Evolutionary conservation across 1,140 invertebrate genomes (phyloP).

Genomic region (Pentalonia nigronervosa): DNA sequence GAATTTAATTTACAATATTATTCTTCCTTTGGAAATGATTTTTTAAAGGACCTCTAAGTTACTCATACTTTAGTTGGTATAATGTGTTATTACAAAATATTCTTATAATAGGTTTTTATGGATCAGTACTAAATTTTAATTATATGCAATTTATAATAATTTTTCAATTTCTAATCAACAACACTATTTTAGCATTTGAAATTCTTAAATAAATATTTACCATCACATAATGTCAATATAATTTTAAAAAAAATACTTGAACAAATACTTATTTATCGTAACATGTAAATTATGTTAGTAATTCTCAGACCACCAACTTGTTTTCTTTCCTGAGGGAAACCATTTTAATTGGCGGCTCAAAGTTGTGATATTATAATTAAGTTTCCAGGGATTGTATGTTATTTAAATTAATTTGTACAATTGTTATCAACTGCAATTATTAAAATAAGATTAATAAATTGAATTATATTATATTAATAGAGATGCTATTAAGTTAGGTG

Average conservation of each 20-base stretch:
- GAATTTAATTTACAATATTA: background rate
- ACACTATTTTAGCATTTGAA: background rate
- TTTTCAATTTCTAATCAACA: background rate
- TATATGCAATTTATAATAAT: background rate
- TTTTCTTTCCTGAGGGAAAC: background rate
- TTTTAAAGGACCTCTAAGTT: too few species aligned
- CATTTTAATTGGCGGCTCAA: background rate
- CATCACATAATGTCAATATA: background rate
- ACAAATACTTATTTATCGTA: constrained; percentile 1
- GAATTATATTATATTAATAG: background rate
- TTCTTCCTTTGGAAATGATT: background rate
- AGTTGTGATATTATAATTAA: background rate
- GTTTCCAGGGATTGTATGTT: background rate
- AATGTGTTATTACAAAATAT: background rate
- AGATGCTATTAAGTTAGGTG: background rate
- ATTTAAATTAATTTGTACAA: background rate
- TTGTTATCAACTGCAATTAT: too few species aligned
- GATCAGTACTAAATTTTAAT: background rate
- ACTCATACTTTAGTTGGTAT: too few species aligned
- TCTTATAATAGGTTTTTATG: background rate
- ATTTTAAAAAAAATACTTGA: too few species aligned
- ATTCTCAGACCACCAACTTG: background rate
- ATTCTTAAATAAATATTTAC: background rate
- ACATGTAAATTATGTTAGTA: background rate
- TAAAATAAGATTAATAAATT: background rate